Evolutionary conservation across 2,113 vertebrate species (phyloP), one percentile per base, ranked within the genome.

Genomic region (Psittacara wagleri): DNA sequence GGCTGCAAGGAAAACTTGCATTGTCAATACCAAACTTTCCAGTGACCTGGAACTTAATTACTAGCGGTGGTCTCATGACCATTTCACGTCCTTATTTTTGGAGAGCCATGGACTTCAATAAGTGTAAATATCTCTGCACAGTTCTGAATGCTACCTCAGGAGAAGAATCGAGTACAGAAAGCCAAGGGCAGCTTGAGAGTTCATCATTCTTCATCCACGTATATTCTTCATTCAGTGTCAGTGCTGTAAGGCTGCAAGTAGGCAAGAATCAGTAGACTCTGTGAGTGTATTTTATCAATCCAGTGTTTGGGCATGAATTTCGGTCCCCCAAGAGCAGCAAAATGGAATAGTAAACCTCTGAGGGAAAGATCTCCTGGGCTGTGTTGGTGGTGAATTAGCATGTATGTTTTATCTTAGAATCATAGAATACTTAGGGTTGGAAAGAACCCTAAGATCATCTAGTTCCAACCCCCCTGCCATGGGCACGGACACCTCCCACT

Each of bases 221-320:
- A 24, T 1, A 2, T 17, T 55, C 8, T 66, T 82, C 23, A 8
- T 37, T 13, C 33, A 24, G 52, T 2, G 0, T 63, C n/a, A 28
- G 24, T 57, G 29, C 27, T 64, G 17, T 73, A 73, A 69, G 20
- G 63, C 17, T 37, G 55, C 51, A 23, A 20, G 7, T 17, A 49
- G n/a, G 28, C 69, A 82, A 10, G 25, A 25, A 64, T 51, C 25
- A 18, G 43, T 20, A 61, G 43, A 10, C 15, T 78, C 13, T 3
- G 2, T 12, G 13, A 70, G 14, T 5, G 24, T 48, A 29, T 86
- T 91, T 59, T 61, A 81, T 39, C 11, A 63, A 11, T 39, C 33
- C 25, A 11, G 33, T 72, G 31, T 28, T 84, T 70, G 24, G 13
- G 13, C 7, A 3, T 59, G 29, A 68, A 48, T 59, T 94, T 68